phyloP scores from a whole-genome alignment of 2,797 vertebrate species.

The Coregonus sp. region DNA sequence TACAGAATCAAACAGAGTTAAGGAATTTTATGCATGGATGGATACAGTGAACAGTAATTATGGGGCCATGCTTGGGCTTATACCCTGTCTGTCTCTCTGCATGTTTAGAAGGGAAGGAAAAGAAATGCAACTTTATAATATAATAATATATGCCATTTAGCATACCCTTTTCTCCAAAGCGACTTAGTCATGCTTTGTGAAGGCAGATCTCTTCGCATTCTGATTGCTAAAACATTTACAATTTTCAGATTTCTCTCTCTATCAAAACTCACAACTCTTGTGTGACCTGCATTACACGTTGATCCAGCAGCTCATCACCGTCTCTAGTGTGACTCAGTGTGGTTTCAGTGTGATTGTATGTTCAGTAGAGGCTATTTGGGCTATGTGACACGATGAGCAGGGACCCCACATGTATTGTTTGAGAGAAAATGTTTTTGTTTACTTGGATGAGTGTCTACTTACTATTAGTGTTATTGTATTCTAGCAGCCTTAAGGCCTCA shows the following conservation, averaged over 20 bases:
- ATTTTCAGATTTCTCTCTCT: too few species aligned
- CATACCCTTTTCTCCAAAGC: too few species aligned
- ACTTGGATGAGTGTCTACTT: not conserved
- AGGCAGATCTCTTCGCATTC: not conserved
- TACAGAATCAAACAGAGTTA: constrained; percentile 60
- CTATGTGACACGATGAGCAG: too few species aligned
- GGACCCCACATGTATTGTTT: not conserved
- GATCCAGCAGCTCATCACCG: too few species aligned
- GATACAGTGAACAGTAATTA: constrained; percentile 70
- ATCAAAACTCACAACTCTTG: too few species aligned
- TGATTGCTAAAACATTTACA: not conserved
- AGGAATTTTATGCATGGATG: constrained; percentile 77
- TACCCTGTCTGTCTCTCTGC: constrained; percentile 60
- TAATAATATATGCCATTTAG: too few species aligned
- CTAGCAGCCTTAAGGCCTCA: not conserved
- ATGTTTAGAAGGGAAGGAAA: constrained; percentile 52
- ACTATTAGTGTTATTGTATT: not conserved
- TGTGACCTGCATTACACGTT: too few species aligned
- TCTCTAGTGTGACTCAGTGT: too few species aligned
- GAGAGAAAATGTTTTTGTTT: not conserved
- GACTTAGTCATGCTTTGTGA: not conserved
- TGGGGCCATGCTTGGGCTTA: constrained; percentile 60
- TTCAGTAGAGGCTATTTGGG: too few species aligned
- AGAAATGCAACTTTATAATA: constrained; percentile 7
- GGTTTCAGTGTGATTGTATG: too few species aligned